Evolutionary conservation across 2,888 invertebrate species (phyloP).

Genomic region (Clitarchus hookeri): DNA sequence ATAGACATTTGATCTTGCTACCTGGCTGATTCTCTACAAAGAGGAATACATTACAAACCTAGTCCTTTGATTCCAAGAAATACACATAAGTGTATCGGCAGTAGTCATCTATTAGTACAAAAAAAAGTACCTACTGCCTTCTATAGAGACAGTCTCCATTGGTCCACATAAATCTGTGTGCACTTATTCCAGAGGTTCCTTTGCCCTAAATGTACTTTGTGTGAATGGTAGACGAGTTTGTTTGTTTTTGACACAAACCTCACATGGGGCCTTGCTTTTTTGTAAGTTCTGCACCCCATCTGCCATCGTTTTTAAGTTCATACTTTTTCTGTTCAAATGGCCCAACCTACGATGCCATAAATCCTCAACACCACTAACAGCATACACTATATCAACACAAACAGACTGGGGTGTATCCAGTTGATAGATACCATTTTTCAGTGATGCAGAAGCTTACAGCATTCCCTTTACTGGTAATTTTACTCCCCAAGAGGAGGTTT

Average conservation of each 20-base stretch:
- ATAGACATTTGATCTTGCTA: background rate
- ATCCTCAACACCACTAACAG: background rate
- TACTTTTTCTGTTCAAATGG: background rate
- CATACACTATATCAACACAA: background rate
- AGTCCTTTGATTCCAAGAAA: background rate
- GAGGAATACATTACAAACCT: background rate
- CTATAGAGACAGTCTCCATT: no score
- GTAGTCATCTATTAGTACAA: background rate
- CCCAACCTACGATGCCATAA: background rate
- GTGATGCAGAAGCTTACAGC: background rate
- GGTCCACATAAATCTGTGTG: no score
- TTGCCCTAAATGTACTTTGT: no score
- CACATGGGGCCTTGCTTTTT: no score
- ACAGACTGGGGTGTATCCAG: background rate
- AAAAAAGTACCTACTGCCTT: background rate
- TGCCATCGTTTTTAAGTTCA: background rate
- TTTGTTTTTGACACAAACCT: no score
- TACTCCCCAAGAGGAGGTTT: no score
- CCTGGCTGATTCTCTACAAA: background rate
- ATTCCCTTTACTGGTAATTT: no score
- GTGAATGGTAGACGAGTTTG: no score
- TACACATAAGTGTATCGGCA: background rate
- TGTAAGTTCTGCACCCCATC: background rate
- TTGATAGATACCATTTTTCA: background rate
- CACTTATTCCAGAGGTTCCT: no score